Evolutionary conservation across 2,113 vertebrate species (phyloP).

Genomic region (Cettia cetti): DNA sequence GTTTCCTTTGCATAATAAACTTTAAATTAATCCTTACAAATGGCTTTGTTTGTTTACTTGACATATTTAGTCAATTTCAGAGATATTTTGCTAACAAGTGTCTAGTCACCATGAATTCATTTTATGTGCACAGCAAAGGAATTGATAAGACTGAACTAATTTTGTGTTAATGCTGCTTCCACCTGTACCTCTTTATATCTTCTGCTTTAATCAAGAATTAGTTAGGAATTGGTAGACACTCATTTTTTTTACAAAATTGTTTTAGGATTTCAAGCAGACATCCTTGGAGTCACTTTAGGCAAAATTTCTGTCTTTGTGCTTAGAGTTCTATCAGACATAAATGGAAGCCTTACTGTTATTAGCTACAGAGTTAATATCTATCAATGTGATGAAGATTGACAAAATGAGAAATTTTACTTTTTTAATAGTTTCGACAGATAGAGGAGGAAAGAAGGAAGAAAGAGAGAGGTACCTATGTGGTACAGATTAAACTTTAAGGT

Average conservation of each 20-base stretch:
- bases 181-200: background rate
- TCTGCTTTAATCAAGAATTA: constrained; percentile 25
- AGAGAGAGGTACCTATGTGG: background rate
- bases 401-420: background rate
- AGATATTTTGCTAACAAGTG: background rate
- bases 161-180: background rate
- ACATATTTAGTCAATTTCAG: background rate
- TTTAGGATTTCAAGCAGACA: background rate
- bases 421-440: background rate
- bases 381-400: background rate
- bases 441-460: background rate
- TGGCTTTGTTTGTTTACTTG: background rate
- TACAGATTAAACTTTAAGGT: background rate
- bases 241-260: background rate
- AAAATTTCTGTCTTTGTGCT: background rate
- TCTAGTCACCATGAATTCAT: background rate
- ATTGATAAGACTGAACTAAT: background rate
- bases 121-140: background rate
- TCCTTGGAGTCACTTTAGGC: background rate
- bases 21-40: background rate
- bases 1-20: background rate
- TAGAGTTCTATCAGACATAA: background rate
- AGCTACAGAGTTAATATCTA: background rate
- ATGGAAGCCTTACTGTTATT: background rate
- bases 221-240: background rate